These are phyloP conservation scores for Eidolon dupreanum DNA, from an alignment of 2,797 vertebrate species.

Conservation along the genomic window DNA sequence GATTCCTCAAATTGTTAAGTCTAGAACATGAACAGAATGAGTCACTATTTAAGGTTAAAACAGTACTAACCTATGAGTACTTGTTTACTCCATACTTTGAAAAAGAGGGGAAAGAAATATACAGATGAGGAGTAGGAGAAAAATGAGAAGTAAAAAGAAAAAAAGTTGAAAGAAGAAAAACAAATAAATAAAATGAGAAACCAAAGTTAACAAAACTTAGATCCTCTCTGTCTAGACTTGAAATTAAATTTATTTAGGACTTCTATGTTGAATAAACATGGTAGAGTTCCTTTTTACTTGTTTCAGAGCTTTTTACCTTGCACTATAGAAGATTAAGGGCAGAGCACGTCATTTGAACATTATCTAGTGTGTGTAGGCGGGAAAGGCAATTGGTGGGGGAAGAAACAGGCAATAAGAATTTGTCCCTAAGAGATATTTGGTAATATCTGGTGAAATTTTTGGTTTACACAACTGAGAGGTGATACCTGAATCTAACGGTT, in stretches of 20 bases:
- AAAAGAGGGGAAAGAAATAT: background rate
- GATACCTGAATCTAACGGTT: background rate
- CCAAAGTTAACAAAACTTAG: background rate
- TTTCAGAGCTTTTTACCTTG: background rate
- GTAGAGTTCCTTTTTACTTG: background rate
- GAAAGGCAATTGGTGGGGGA: rapidly evolving
- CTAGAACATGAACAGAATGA: conserved; percentile 1
- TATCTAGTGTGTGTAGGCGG: background rate
- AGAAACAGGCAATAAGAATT: background rate
- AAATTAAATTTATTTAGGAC: background rate
- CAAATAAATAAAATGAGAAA: background rate
- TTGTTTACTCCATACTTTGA: background rate
- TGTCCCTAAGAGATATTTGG: background rate
- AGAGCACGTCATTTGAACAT: background rate
- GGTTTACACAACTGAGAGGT: background rate
- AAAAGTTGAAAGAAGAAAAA: background rate
- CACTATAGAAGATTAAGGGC: background rate
- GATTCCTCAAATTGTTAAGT: background rate
- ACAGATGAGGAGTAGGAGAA: background rate
- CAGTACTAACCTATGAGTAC: background rate
- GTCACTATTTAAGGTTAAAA: conserved; percentile 17
- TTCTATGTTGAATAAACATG: background rate
- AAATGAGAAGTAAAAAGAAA: background rate
- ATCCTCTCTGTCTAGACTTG: background rate
- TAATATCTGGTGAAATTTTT: background rate